phyloP scores from a whole-genome alignment of 2,888 invertebrate genomes.

The Orthosia gracilis region DNA sequence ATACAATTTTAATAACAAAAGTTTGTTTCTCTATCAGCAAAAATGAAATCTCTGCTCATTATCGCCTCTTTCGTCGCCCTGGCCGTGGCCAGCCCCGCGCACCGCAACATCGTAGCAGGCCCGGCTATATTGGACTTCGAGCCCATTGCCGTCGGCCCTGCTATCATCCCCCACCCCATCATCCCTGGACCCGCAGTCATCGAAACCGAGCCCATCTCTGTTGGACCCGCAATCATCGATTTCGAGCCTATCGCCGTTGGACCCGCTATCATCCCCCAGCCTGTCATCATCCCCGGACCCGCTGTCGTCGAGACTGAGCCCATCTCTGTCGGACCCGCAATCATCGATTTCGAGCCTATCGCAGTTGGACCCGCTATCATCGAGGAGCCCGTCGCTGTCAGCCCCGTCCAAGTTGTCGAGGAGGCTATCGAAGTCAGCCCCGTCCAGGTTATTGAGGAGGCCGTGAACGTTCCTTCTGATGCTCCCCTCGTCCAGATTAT shows the following conservation, averaged over 20 bases:
- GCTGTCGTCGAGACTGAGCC: conserved; percentile 10
- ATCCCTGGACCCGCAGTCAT: conserved; percentile 59
- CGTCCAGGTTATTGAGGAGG: conserved; percentile 30
- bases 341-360: conserved; percentile 5
- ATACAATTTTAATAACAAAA: not conserved
- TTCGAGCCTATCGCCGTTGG: conserved; percentile 46
- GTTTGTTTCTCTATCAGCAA: conserved; percentile 45
- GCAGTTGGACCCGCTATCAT: conserved; percentile 36
- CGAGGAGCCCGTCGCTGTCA: conserved; percentile 31
- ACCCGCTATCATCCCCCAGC: conserved; percentile 19
- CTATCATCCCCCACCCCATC: conserved; percentile 44
- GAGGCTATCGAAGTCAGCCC: conserved; percentile 10
- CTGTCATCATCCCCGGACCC: conserved; percentile 11
- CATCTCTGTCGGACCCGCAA: conserved; percentile 16
- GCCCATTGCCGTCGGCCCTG: conserved; percentile 56
- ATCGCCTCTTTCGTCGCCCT: conserved; percentile 63
- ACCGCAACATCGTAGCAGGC: conserved; percentile 59
- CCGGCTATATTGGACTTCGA: conserved; percentile 63
- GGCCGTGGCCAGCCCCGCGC: conserved; percentile 65
- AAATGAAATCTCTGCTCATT: conserved; percentile 62
- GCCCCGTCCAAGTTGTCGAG: conserved; percentile 34
- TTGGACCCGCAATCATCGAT: conserved; percentile 51
- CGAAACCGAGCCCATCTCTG: conserved; percentile 24
- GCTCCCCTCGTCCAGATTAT: conserved; percentile 74
- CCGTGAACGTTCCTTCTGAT: conserved; percentile 35